phyloP scores from a whole-genome alignment of 2,113 vertebrate species.

The Ptilorrhoa leucosticta region DNA sequence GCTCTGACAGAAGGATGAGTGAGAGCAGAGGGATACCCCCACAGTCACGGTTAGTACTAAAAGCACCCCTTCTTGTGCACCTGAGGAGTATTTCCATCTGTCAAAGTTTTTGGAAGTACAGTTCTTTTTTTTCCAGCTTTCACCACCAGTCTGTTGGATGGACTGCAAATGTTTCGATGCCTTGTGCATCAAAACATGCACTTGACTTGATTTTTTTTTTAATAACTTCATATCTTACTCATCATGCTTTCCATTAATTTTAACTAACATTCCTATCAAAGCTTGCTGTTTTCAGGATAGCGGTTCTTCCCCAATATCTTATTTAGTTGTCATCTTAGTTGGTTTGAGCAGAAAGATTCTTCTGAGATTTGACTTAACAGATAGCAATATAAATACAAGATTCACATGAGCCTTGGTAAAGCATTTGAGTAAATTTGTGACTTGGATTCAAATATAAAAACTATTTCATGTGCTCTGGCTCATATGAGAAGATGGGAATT shows the following conservation, averaged over 20 bases:
- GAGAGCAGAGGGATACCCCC: slow-evolving; percentile 73
- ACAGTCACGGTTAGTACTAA: slow-evolving; percentile 67
- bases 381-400: not conserved
- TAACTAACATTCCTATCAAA: not conserved
- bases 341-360: not conserved
- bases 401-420: not conserved
- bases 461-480: not conserved
- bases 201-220: not conserved
- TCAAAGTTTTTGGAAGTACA: not conserved
- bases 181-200: not conserved
- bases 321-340: not conserved
- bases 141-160: not conserved
- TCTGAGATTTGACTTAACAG: not conserved
- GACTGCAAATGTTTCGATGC: not conserved
- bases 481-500: not conserved
- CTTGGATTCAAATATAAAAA: not conserved
- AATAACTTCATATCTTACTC: not conserved
- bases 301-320: not conserved
- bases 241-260: not conserved
- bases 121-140: not conserved
- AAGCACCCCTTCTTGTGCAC: not conserved
- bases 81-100: rapidly evolving
- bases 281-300: not conserved
- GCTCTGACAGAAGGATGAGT: slow-evolving; percentile 85
- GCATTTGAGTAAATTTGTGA: not conserved